phyloP scores from a whole-genome alignment of 2,888 invertebrate genomes.

The Blastobasis lacticolella region DNA sequence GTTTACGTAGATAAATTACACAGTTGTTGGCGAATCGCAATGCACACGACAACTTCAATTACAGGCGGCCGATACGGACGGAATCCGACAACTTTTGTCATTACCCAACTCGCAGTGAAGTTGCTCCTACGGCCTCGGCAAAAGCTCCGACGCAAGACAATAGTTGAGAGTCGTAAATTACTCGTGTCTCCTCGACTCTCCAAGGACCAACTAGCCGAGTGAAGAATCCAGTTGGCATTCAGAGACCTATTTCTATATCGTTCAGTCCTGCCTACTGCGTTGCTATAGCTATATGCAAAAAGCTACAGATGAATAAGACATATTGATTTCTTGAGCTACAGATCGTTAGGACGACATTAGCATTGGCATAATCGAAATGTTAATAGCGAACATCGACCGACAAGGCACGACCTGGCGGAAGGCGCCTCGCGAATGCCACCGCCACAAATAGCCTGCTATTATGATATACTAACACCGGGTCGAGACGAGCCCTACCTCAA shows the following conservation, averaged over 20 bases:
- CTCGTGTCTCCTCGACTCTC: constrained; percentile 1
- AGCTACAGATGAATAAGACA: no score
- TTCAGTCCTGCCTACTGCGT: no score
- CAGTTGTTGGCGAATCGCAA: constrained; percentile 5
- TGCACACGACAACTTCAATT: constrained; percentile 4
- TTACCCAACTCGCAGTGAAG: constrained; percentile 17
- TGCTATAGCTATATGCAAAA: no score
- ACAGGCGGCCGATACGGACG: constrained; percentile 5
- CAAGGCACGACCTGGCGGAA: constrained; percentile 27
- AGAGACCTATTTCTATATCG: no score
- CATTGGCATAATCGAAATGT: neutral
- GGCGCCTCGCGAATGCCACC: constrained; percentile 34
- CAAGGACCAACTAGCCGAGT: no score
- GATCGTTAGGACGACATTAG: neutral
- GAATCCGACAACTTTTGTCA: constrained; percentile 16
- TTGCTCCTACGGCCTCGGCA: constrained; percentile 11
- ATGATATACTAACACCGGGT: constrained; percentile 26
- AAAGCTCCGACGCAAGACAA: constrained; percentile 8
- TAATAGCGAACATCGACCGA: constrained; percentile 11
- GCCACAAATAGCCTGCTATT: constrained; percentile 36
- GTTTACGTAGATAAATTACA: neutral
- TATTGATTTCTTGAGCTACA: no score
- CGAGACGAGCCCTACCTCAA: constrained; percentile 54
- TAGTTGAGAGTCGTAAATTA: constrained; percentile 9
- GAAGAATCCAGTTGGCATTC: no score